Percentiles rank a stretch among this genome's conserved stretches.
Conservation (phyloP, 2,797 vertebrate genomes). For the Macropus fuliginosus region DNA sequence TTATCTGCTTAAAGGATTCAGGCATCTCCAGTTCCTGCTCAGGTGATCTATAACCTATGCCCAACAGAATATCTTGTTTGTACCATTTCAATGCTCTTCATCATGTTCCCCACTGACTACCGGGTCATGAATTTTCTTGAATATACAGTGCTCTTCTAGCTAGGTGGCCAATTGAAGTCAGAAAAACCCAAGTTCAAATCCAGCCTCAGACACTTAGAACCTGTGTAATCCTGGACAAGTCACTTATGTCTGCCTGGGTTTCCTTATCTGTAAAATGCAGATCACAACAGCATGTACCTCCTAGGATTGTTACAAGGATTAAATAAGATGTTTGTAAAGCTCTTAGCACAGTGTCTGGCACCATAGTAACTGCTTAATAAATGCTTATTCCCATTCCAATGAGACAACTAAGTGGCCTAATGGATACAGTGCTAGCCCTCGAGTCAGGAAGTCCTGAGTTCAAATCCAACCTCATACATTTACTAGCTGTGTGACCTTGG, state of each 20-base stretch:
- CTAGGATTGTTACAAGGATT: background rate
- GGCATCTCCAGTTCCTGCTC: too few relatives aligned
- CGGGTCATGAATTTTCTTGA: background rate
- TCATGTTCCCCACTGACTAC: too few relatives aligned
- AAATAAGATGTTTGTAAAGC: background rate
- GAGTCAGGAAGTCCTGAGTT: background rate
- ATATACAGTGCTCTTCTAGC: background rate
- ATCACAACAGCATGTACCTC: background rate
- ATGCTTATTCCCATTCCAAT: too few relatives aligned
- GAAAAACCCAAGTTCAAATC: background rate
- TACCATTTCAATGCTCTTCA: too few relatives aligned
- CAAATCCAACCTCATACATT: background rate
- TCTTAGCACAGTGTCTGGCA: background rate
- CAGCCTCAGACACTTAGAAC: too few relatives aligned
- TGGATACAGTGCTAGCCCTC: background rate
- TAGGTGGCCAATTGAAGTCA: background rate
- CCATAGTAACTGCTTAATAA: background rate
- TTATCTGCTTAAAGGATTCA: too few relatives aligned
- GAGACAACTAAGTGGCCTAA: background rate
- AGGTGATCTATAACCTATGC: too few relatives aligned
- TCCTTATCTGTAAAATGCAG: background rate
- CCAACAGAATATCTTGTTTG: too few relatives aligned
- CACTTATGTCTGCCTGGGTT: background rate
- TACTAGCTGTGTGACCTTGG: background rate
- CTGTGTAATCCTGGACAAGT: background rate